These are phyloP conservation scores for Paedocypris micromegethes DNA, from an alignment of 2,797 vertebrate species.

Conservation along the genomic window DNA sequence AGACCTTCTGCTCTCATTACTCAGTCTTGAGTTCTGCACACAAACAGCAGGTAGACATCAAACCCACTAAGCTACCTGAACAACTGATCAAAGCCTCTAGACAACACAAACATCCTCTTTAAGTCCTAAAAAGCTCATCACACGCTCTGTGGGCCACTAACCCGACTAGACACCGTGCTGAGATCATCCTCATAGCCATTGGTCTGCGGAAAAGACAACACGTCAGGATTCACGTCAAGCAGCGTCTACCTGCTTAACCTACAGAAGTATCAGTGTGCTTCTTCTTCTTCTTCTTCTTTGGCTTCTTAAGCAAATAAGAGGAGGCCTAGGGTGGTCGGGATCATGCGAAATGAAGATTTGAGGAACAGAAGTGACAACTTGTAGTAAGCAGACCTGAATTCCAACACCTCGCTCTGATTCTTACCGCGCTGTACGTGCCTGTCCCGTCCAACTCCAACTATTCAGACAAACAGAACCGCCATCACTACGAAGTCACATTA, in stretches of 20 bases:
- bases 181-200: constrained; percentile 76
- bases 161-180: constrained; percentile 79
- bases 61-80: not conserved
- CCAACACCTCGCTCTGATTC: constrained; percentile 22
- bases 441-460: constrained; percentile 63
- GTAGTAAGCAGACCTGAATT: constrained; percentile 6
- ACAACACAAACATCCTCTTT: not conserved
- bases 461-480: constrained; percentile 41
- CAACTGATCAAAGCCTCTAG: not conserved
- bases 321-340: constrained; percentile 50
- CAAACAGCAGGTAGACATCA: constrained; percentile 4
- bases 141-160: constrained; percentile 62
- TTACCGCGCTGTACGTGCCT: constrained; percentile 59
- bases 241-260: constrained; percentile 7
- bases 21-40: constrained; percentile 57
- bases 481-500: not conserved
- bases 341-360: constrained; percentile 1
- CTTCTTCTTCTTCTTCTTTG: constrained; percentile 70
- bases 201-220: constrained; percentile 62
- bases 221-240: not conserved
- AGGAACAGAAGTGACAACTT: not conserved
- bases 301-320: constrained; percentile 58
- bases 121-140: not conserved
- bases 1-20: constrained; percentile 58
- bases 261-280: constrained; percentile 49